Evolutionary conservation across 92 coral and sea anemone genomes (phyloP).

Genomic region (Porites evermanni): DNA sequence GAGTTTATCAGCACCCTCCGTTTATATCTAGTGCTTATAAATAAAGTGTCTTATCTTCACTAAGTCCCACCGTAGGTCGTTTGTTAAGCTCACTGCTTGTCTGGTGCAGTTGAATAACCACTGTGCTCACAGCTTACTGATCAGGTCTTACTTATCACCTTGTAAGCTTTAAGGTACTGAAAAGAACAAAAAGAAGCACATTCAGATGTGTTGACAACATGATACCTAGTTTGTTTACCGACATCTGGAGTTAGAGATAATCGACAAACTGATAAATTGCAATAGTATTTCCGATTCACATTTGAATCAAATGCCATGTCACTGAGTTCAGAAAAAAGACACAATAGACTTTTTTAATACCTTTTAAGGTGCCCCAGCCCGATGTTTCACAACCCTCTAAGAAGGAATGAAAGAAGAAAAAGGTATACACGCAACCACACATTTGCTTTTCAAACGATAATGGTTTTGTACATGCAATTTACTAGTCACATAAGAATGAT

Average conservation of each 20-base stretch:
- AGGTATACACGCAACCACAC: no score
- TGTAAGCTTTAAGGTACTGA: not conserved
- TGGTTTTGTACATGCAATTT: no score
- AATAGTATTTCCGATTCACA: conserved; percentile 47
- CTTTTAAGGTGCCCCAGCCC: no score
- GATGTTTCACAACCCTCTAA: no score
- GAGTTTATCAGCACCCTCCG: conserved; percentile 28
- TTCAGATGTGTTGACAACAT: conserved; percentile 44
- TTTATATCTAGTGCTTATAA: not conserved
- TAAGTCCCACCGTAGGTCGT: not conserved
- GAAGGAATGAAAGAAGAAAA: no score
- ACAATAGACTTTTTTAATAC: no score
- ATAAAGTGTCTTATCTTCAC: not conserved
- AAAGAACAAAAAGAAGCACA: conserved; percentile 6
- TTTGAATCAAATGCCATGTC: conserved; percentile 17
- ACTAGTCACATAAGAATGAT: no score
- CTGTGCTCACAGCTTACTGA: not conserved
- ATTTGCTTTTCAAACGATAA: no score
- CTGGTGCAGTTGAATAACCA: not conserved
- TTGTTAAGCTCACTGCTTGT: not conserved
- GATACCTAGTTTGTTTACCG: conserved; percentile 47
- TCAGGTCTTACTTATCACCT: conserved; percentile 17
- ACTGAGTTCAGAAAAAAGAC: not conserved
- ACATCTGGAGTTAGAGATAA: conserved; percentile 42
- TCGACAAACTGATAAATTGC: conserved; percentile 32